A percentile compares a stretch with the other conserved stretches of the same genome.
Evolutionary conservation across 2,113 vertebrate genomes (phyloP).

Genomic region (Spheniscus mendiculus): DNA sequence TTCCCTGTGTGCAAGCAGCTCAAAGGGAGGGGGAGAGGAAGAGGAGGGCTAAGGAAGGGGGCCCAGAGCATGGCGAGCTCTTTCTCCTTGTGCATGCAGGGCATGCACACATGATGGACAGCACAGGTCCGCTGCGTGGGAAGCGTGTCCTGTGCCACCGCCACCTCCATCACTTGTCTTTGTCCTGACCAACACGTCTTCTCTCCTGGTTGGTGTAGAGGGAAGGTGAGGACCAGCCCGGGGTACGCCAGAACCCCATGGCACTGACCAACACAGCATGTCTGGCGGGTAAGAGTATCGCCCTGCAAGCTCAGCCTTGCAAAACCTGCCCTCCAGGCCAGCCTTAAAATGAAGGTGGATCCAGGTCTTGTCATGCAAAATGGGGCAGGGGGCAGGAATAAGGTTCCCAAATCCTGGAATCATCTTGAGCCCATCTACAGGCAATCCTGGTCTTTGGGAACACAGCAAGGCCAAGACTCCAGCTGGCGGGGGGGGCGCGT

Average conservation of each 20-base stretch:
- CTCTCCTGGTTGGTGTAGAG: rapidly evolving
- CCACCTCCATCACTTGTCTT: background rate
- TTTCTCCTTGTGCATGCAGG: background rate
- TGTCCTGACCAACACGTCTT: background rate
- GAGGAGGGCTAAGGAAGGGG: background rate
- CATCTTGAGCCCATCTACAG: background rate
- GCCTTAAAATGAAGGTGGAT: background rate
- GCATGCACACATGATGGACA: background rate
- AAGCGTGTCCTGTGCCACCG: background rate
- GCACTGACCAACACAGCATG: background rate
- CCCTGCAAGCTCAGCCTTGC: background rate
- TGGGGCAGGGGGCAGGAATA: background rate
- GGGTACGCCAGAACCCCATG: background rate
- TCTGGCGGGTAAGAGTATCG: rapidly evolving
- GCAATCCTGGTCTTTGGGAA: background rate
- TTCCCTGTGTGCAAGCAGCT: background rate
- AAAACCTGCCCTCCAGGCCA: background rate
- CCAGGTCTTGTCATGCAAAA: background rate
- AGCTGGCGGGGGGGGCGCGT: background rate
- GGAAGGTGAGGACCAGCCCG: background rate
- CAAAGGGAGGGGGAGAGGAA: background rate
- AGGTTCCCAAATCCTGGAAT: background rate
- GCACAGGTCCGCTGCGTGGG: background rate
- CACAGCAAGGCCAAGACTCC: background rate
- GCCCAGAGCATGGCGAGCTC: background rate